These are phyloP conservation scores for Sinocyclocheilus anshuiensis DNA, from an alignment of 2,113 vertebrate species.

Conservation along the genomic window DNA sequence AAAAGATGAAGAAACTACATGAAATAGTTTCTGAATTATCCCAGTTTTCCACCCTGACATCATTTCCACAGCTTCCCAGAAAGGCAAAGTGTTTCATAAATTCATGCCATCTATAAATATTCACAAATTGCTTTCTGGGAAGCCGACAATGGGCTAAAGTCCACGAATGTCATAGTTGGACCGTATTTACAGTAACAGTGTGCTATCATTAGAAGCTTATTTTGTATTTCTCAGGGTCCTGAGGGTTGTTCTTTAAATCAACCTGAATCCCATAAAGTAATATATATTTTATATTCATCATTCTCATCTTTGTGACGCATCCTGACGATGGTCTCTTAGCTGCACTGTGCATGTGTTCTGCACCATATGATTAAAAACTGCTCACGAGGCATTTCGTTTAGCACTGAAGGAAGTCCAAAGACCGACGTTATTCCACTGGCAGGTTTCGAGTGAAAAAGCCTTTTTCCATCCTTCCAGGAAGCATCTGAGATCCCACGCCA, in stretches of 20 bases:
- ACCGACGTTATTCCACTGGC: slow-evolving; percentile 62
- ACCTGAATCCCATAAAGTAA: not conserved
- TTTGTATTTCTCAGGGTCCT: not conserved
- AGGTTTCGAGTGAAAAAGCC: slow-evolving; percentile 66
- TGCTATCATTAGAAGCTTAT: not conserved
- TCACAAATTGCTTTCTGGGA: not conserved
- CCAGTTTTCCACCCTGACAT: not conserved
- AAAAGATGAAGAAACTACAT: not conserved
- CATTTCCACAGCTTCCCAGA: not conserved
- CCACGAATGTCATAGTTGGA: not conserved
- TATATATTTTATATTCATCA: not conserved
- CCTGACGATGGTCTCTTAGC: not conserved
- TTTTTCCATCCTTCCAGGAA: slow-evolving; percentile 70
- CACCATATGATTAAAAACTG: not conserved
- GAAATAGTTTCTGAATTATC: not conserved
- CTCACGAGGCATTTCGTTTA: not conserved
- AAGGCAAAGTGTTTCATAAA: not conserved
- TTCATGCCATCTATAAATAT: not conserved
- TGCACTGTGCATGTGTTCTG: not conserved
- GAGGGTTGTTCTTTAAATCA: not conserved
- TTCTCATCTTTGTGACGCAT: too few relatives aligned
- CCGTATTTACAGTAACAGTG: not conserved
- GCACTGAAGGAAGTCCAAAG: not conserved
- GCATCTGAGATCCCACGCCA: slow-evolving; percentile 71
- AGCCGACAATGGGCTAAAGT: not conserved